These are phyloP conservation scores for Hydroisotoma schaefferi DNA, from an alignment of 2,888 invertebrate species.

Conservation along the genomic window DNA sequence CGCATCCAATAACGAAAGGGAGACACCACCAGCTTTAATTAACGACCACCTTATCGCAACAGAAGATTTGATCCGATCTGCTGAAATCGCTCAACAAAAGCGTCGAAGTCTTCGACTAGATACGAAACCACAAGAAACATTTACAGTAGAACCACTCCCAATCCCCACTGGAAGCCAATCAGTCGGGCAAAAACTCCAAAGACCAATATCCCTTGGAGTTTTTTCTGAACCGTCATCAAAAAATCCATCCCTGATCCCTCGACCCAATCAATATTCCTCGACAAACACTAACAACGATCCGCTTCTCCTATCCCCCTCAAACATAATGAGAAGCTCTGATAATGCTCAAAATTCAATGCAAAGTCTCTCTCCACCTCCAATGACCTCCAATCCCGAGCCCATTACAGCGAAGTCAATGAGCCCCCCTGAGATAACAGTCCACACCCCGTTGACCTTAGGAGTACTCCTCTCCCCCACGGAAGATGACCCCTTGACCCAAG, in stretches of 20 bases:
- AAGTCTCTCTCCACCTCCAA: conserved; percentile 1
- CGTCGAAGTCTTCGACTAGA: conserved; percentile 13
- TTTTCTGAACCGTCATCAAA: conserved; percentile 8
- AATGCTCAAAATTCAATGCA: conserved; percentile 6
- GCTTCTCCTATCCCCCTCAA: neutral
- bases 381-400: conserved; percentile 8
- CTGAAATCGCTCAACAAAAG: conserved; percentile 24
- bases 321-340: neutral
- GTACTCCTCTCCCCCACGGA: neutral
- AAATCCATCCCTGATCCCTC: too few species aligned
- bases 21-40: conserved; percentile 2
- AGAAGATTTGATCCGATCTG: conserved; percentile 16
- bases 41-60: too few species aligned
- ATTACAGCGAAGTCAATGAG: conserved; percentile 10
- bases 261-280: neutral
- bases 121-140: too few species aligned
- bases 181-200: neutral
- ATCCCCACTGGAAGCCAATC: neutral
- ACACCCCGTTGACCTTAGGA: neutral
- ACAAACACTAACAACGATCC: neutral
- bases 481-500: neutral
- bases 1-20: neutral
- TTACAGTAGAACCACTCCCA: too few species aligned
- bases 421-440: conserved; percentile 9
- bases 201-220: conserved; percentile 32